Conservation (phyloP, 2,888 invertebrate species). For the Coenonympha glycerion region DNA sequence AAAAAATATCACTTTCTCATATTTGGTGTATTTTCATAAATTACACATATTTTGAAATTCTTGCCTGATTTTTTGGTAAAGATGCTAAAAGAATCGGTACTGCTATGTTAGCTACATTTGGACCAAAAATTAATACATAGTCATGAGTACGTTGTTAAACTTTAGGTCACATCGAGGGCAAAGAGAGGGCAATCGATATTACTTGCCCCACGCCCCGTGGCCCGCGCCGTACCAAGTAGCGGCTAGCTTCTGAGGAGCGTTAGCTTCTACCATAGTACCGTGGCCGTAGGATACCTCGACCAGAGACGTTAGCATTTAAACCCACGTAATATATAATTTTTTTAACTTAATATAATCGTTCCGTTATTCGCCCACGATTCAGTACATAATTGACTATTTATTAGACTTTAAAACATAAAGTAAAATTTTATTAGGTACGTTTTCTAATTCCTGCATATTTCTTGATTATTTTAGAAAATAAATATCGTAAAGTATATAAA, state of each 20-base stretch:
- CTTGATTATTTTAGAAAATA: no score
- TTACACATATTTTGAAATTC: neutral
- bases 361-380: no score
- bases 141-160: constrained; percentile 32
- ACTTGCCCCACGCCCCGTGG: constrained; percentile 43
- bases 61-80: neutral
- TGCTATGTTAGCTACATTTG: no score
- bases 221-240: constrained; percentile 40
- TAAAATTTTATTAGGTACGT: no score
- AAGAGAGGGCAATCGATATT: constrained; percentile 48
- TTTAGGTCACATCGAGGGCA: constrained; percentile 43
- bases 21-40: neutral
- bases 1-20: neutral
- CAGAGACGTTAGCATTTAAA: neutral
- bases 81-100: neutral
- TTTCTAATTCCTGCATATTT: no score
- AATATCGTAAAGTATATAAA: no score
- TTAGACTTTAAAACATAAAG: no score
- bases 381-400: no score
- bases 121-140: neutral
- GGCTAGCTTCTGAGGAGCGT: constrained; percentile 53
- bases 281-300: neutral
- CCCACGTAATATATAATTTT: neutral
- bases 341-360: no score
- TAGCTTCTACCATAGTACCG: no score